These are phyloP conservation scores for Plotosus lineatus DNA, from an alignment of 2,113 vertebrate genomes.

Conservation along the genomic window DNA sequence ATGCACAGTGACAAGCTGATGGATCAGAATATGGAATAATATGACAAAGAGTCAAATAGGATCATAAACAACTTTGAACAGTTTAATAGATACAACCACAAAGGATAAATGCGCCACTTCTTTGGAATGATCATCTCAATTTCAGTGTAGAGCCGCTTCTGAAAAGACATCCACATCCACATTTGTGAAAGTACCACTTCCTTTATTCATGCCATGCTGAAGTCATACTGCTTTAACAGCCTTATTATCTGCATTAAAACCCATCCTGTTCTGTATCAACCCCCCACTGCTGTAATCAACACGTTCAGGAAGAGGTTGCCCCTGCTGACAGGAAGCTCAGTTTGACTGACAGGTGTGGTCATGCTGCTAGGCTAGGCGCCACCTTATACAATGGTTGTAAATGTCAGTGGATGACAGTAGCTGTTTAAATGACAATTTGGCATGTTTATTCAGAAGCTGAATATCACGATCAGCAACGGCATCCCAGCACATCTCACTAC, in stretches of 20 bases:
- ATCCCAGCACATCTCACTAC: background rate
- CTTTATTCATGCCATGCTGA: slow-evolving; percentile 21
- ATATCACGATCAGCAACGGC: slow-evolving; percentile 14
- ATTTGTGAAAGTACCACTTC: background rate
- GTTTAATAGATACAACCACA: background rate
- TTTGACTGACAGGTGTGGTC: slow-evolving; percentile 43
- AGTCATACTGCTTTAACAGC: slow-evolving; percentile 29
- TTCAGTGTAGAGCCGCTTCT: background rate
- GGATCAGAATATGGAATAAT: background rate
- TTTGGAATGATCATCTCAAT: background rate
- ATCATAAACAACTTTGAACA: background rate
- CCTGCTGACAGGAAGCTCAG: slow-evolving; percentile 37
- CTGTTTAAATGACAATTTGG: slow-evolving; percentile 34
- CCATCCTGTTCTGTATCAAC: slow-evolving; percentile 34
- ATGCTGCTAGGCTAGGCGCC: background rate
- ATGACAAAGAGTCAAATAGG: background rate
- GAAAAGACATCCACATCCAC: background rate
- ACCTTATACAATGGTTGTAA: slow-evolving; percentile 41
- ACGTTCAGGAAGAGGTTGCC: slow-evolving; percentile 35
- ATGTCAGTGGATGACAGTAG: slow-evolving; percentile 43
- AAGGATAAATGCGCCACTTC: background rate
- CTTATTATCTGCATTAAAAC: slow-evolving; percentile 24
- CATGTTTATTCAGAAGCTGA: slow-evolving; percentile 35
- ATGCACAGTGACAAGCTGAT: background rate
- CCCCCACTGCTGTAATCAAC: slow-evolving; percentile 40